Evolutionary conservation across 2,113 vertebrate species (phyloP), one percentile per base, ranked within the genome.

Genomic region (Actenoides lindsayi): DNA sequence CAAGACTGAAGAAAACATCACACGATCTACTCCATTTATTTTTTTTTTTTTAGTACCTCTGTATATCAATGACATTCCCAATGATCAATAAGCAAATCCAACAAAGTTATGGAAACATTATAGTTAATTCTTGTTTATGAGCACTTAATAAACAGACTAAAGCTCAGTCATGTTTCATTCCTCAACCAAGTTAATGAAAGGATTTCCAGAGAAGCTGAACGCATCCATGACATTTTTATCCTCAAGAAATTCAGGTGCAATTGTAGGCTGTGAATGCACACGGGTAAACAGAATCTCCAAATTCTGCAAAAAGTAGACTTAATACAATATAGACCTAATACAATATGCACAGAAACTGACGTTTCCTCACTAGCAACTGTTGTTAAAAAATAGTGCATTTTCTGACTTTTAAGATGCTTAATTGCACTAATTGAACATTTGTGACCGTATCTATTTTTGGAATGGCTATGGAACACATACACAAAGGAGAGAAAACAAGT

Each of bases 401-500:
- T 83, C 67, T 67, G 31, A 44, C 41, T 89, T 89, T 73, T 53
- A 81, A 42, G 30, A 94, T 69, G 60, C 17, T 76, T 93, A 83
- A 79, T 89, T 93, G 73, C 64, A 83, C 35, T 79, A 23, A 87
- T 79, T 68, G 65, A 69, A 21, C 82, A 78, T 90, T 71, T 91
- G 62, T 69, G 41, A 64, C 64, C 7, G 7, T 16, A 68, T 21
- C 74, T 96, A 94, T 95, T 96, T 95, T 92, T 73, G 65, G 83
- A 84, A 57, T 8, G 10, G 75, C 83, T 46, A 83, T 63, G 30
- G 71, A 86, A 78, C 42, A 81, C 21, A 35, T 7, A 87, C 48
- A 96, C 73, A 94, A 91, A 89, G 42, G 27, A 76, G 20, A 68
- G 27, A 88, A 91, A 87, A 91, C 51, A 90, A 94, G 41, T 67